Conservation (phyloP, 2,888 invertebrate genomes). For the Nomada goodeniana region DNA sequence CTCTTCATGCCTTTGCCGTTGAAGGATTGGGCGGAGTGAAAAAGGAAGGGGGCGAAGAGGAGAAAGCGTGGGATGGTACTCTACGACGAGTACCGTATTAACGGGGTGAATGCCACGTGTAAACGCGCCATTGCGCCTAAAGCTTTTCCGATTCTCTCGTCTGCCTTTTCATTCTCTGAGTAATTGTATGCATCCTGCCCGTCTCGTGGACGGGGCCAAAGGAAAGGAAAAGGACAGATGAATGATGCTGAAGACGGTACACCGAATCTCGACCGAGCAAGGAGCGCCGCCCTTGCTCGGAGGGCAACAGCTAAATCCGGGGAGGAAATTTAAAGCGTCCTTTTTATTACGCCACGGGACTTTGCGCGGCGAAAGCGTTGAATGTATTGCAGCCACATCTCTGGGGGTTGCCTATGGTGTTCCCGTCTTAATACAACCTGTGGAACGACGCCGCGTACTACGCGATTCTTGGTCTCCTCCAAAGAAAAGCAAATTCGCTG, state of each 20-base stretch:
- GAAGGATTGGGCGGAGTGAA: background rate
- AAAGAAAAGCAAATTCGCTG: background rate
- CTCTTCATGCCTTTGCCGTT: conserved; percentile 4
- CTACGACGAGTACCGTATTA: conserved; percentile 59
- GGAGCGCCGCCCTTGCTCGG: conserved; percentile 36
- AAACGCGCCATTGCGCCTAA: conserved; percentile 54
- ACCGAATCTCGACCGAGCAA: conserved; percentile 22
- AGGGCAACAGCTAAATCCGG: conserved; percentile 60
- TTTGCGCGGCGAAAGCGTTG: conserved; percentile 42
- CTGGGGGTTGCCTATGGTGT: conserved; percentile 17
- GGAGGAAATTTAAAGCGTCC: conserved; percentile 60
- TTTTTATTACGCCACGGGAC: conserved; percentile 62
- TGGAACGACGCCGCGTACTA: background rate
- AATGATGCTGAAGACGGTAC: conserved; percentile 24
- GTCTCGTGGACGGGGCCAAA: conserved; percentile 11
- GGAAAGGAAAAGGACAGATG: conserved; percentile 14
- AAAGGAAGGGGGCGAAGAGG: conserved; percentile 10
- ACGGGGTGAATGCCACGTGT: conserved; percentile 56
- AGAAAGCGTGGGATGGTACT: conserved; percentile 43
- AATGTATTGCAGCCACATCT: conserved; percentile 22
- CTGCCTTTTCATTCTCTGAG: conserved; percentile 35
- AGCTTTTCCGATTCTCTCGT: conserved; percentile 27
- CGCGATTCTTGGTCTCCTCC: background rate
- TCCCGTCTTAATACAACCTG: background rate
- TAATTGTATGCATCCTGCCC: conserved; percentile 53